A percentile compares a stretch with the other conserved stretches of the same genome.
These are phyloP conservation scores for Anhinga anhinga DNA, from an alignment of 2,113 vertebrate genomes.

Conservation along the genomic window DNA sequence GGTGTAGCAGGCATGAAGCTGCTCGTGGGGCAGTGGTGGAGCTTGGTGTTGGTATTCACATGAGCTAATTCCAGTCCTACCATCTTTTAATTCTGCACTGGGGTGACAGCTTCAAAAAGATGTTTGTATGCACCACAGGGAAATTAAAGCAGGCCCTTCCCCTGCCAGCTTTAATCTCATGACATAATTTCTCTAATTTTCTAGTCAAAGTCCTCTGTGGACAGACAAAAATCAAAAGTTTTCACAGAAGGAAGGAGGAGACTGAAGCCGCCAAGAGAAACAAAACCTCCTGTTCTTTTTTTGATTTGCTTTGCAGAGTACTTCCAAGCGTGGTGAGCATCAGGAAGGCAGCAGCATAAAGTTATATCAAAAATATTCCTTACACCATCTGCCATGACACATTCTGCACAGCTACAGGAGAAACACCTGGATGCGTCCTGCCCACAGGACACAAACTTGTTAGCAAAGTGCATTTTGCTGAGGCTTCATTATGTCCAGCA, in stretches of 20 bases:
- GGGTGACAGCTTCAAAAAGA: neutral
- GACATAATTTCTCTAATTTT: neutral
- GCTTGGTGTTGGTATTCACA: neutral
- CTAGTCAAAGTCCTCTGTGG: neutral
- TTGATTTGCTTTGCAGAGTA: neutral
- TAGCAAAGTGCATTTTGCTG: neutral
- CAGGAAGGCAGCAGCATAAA: neutral
- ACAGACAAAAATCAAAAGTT: neutral
- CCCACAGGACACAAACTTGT: neutral
- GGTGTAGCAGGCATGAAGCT: neutral
- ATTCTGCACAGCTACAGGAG: neutral
- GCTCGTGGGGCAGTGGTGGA: neutral
- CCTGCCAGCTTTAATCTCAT: neutral
- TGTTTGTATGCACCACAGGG: neutral
- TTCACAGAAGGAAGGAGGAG: neutral
- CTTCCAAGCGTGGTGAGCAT: accelerated
- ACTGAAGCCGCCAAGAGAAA: neutral
- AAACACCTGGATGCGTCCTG: neutral
- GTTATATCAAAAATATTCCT: neutral
- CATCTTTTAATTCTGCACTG: neutral
- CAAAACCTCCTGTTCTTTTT: neutral
- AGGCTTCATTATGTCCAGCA: neutral
- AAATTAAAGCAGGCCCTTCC: neutral
- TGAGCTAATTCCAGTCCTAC: neutral
- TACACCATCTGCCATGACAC: neutral